These are phyloP conservation scores for Athalia rosae DNA, from an alignment of 2,888 invertebrate species.

Conservation along the genomic window DNA sequence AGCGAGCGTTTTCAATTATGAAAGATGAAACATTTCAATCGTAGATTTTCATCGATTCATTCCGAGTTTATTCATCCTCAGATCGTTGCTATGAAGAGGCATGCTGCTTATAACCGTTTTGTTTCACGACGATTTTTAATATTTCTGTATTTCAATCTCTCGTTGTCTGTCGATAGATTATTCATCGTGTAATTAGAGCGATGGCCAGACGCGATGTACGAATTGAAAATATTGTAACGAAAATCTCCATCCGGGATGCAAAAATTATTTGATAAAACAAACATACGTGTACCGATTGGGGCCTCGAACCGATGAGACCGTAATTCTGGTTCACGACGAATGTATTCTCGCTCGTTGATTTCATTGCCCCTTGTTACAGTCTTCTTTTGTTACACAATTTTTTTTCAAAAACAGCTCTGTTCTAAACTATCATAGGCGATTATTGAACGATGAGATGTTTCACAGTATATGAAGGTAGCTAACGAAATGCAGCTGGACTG, in stretches of 20 bases:
- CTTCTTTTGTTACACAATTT: background rate
- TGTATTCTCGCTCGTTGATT: background rate
- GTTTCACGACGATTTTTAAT: slow-evolving; percentile 9
- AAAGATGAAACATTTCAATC: slow-evolving; percentile 21
- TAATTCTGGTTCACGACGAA: background rate
- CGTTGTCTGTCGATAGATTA: slow-evolving; percentile 36
- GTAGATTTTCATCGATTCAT: background rate
- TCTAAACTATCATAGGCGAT: slow-evolving; percentile 14
- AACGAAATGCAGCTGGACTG: slow-evolving; percentile 20
- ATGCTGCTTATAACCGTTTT: slow-evolving; percentile 22
- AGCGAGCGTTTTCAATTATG: slow-evolving; percentile 45
- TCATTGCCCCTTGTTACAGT: no score
- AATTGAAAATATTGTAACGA: background rate
- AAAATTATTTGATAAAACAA: slow-evolving; percentile 11
- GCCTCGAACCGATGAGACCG: no score
- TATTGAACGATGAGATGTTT: slow-evolving; percentile 12
- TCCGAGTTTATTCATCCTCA: no score
- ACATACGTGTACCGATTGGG: no score
- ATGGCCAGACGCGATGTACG: background rate
- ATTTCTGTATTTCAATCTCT: slow-evolving; percentile 21
- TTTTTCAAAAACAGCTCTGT: slow-evolving; percentile 18
- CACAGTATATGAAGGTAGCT: slow-evolving; percentile 6
- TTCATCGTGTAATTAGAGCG: background rate
- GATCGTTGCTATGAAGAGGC: background rate
- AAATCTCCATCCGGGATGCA: background rate